Conservation (phyloP, 2,888 invertebrate genomes). For the Allophyes oxyacanthae region DNA sequence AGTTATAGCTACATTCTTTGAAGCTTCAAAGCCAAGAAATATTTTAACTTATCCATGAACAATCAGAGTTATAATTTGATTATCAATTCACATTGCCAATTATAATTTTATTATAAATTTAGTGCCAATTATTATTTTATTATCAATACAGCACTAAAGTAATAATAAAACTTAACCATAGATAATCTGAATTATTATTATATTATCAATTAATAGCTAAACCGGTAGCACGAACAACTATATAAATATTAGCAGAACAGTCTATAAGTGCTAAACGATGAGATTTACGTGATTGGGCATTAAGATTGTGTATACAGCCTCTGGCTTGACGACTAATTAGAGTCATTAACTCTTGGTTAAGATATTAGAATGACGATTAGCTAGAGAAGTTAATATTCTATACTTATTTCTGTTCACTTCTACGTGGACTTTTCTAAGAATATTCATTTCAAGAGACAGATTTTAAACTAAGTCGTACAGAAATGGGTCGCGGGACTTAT, state of each 20-base stretch:
- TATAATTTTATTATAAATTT: not conserved
- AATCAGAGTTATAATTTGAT: not conserved
- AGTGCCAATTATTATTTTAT: not conserved
- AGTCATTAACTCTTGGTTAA: constrained; percentile 6
- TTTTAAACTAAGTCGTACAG: too few relatives aligned
- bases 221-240: constrained; percentile 33
- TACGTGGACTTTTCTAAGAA: too few relatives aligned
- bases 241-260: constrained; percentile 25
- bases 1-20: too few relatives aligned
- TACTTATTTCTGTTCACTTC: too few relatives aligned
- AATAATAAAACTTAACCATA: too few relatives aligned
- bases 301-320: constrained; percentile 25
- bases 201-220: constrained; percentile 5
- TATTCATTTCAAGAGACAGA: too few relatives aligned
- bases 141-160: not conserved
- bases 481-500: too few relatives aligned
- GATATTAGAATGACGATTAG: constrained; percentile 9
- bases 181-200: not conserved
- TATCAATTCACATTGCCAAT: not conserved
- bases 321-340: constrained; percentile 19
- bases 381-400: constrained; percentile 4
- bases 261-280: constrained; percentile 22
- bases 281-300: constrained; percentile 22
- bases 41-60: too few relatives aligned
- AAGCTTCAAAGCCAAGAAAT: too few relatives aligned